phyloP scores from a whole-genome alignment of 2,888 invertebrate genomes.

The Odontomyia ornata region DNA sequence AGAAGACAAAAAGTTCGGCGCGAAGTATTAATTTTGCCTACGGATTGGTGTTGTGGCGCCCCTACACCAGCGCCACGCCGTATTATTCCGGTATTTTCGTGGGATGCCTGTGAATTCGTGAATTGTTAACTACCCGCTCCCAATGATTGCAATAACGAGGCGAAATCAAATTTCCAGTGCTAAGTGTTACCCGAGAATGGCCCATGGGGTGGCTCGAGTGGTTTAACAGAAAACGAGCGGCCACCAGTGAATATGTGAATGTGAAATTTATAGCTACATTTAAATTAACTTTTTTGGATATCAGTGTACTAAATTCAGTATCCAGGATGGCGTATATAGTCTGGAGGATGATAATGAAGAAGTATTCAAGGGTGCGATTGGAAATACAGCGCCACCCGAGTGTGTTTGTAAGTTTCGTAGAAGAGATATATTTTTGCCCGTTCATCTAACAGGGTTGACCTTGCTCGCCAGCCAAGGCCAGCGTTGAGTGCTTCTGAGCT shows the following conservation, averaged over 20 bases:
- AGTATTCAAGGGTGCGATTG: constrained; percentile 59
- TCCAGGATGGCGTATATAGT: constrained; percentile 61
- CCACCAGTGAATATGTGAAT: background rate
- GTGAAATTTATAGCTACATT: constrained; percentile 18
- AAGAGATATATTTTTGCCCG: too few relatives aligned
- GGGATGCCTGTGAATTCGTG: background rate
- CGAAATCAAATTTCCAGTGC: background rate
- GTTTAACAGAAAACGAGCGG: background rate
- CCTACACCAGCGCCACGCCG: background rate
- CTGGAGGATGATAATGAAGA: constrained; percentile 62
- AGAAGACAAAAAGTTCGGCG: background rate
- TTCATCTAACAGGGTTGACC: background rate
- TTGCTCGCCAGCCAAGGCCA: background rate
- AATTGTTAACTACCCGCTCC: constrained; percentile 7
- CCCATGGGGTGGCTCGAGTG: constrained; percentile 2
- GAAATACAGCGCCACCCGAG: constrained; percentile 54
- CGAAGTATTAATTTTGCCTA: background rate
- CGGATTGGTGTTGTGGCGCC: constrained; percentile 1
- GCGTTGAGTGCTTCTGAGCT: background rate
- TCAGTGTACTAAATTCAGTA: constrained; percentile 23
- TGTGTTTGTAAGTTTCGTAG: constrained; percentile 52
- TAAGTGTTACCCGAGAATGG: background rate
- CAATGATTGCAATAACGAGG: too few relatives aligned
- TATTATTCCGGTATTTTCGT: constrained; percentile 15
- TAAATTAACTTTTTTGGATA: constrained; percentile 25